Evolutionary conservation across 2,797 vertebrate genomes (phyloP).

Genomic region (Macropus fuliginosus): DNA sequence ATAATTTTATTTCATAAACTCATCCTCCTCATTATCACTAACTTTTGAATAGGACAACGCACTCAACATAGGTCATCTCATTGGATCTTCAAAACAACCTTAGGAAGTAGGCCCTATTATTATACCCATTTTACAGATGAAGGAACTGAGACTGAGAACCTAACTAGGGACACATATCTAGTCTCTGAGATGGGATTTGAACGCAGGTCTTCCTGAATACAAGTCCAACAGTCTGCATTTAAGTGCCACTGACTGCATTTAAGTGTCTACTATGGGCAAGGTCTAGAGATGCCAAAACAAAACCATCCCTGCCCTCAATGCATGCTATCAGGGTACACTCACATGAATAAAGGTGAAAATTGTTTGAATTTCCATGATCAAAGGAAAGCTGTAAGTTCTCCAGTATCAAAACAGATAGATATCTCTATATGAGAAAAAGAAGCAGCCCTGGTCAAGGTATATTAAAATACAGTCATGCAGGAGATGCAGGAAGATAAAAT

Average conservation of each 20-base stretch:
- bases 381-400: slow-evolving; percentile 44
- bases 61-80: background rate
- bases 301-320: background rate
- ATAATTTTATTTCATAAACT: background rate
- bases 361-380: slow-evolving; percentile 47
- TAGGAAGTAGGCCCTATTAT: background rate
- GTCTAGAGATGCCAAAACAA: background rate
- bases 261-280: background rate
- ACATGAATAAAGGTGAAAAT: background rate
- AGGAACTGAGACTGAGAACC: background rate
- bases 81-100: background rate
- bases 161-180: background rate
- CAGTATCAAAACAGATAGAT: slow-evolving; percentile 10
- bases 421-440: slow-evolving; percentile 30
- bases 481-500: background rate
- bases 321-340: background rate
- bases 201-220: background rate
- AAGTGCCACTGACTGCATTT: background rate
- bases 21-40: too few species aligned
- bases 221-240: background rate
- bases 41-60: background rate
- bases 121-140: background rate
- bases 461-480: background rate
- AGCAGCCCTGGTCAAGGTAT: background rate
- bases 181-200: background rate